Conservation (phyloP, 2,888 invertebrate species). For the Protonemura montana region DNA sequence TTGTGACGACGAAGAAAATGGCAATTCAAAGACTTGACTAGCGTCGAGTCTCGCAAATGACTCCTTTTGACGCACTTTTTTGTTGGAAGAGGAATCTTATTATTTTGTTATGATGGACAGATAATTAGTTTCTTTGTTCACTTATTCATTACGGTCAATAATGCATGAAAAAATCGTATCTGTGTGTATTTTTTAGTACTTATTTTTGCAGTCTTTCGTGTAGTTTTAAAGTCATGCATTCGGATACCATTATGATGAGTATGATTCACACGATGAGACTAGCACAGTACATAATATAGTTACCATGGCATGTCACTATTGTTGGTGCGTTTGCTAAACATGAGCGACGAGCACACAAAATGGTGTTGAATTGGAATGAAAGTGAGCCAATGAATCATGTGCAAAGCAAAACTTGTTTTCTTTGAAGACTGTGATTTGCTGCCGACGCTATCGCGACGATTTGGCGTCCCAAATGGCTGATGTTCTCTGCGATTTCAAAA, state of each 20-base stretch:
- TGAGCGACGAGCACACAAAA: conserved; percentile 7
- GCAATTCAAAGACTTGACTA: background rate
- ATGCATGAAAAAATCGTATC: background rate
- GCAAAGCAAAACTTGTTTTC: background rate
- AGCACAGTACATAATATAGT: background rate
- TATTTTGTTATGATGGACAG: conserved; percentile 12
- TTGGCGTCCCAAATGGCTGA: background rate
- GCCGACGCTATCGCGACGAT: background rate
- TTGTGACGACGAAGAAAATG: background rate
- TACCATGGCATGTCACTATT: background rate
- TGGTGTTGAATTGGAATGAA: background rate
- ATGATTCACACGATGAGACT: background rate
- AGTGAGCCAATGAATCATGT: background rate
- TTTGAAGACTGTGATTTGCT: background rate
- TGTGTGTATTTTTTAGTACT: background rate
- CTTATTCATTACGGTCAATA: background rate
- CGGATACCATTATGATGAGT: background rate
- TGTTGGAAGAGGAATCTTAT: background rate
- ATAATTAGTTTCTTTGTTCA: conserved; percentile 2
- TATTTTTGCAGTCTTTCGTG: background rate
- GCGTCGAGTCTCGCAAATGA: background rate
- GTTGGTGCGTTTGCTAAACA: background rate
- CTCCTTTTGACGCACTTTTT: background rate
- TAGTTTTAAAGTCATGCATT: background rate
- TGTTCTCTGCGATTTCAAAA: background rate